Evolutionary conservation across 2,797 vertebrate genomes (phyloP).

Genomic region (Ptychobarbus kaznakovi): DNA sequence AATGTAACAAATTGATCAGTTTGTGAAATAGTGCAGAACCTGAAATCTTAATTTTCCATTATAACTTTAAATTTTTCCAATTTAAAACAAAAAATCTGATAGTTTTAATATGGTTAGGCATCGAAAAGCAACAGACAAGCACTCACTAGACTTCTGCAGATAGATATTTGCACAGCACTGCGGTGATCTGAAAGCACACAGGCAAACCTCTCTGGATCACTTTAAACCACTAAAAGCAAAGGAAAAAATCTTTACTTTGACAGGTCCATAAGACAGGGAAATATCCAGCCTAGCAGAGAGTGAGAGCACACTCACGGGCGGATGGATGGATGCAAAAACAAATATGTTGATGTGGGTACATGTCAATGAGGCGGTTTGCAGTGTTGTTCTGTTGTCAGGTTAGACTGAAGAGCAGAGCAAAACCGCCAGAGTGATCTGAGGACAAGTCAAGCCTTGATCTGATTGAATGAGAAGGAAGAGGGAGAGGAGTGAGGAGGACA

Average conservation of each 20-base stretch:
- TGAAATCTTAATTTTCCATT: background rate
- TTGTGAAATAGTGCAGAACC: background rate
- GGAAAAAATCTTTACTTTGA: background rate
- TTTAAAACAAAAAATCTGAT: background rate
- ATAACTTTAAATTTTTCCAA: background rate
- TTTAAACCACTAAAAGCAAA: background rate
- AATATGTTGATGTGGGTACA: background rate
- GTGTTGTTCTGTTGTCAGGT: conserved; percentile 11
- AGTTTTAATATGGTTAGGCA: background rate
- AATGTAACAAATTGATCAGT: background rate
- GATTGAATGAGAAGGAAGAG: conserved; percentile 11
- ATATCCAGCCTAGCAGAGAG: background rate
- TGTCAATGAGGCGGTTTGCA: background rate
- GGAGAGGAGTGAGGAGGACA: background rate
- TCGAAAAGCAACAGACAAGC: background rate
- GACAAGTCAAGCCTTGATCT: conserved; percentile 34
- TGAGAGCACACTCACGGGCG: background rate
- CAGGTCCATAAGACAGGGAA: background rate
- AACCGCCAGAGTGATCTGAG: background rate
- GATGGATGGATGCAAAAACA: background rate
- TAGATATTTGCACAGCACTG: background rate
- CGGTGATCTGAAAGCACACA: background rate
- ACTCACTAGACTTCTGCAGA: background rate
- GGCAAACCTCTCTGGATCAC: background rate
- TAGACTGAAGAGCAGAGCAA: background rate